A percentile compares a stretch with the other conserved stretches of the same genome.
These are phyloP conservation scores for Falcaria lacertinaria DNA, from an alignment of 2,888 invertebrate species.

Conservation along the genomic window DNA sequence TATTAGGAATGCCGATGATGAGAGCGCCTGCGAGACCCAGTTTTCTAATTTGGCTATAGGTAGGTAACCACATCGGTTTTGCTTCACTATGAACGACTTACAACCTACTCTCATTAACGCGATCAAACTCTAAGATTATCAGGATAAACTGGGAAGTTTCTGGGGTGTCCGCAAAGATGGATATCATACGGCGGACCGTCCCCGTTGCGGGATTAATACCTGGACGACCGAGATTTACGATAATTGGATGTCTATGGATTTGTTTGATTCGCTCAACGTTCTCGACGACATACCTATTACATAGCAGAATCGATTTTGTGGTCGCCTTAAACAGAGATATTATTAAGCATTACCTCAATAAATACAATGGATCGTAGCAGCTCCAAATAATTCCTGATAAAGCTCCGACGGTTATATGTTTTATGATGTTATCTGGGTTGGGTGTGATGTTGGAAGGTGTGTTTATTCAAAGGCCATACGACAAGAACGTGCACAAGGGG, in stretches of 20 bases:
- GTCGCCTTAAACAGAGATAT: constrained; percentile 43
- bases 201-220: constrained; percentile 40
- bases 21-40: constrained; percentile 31
- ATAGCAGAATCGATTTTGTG: constrained; percentile 38
- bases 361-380: constrained; percentile 29
- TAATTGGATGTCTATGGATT: constrained; percentile 33
- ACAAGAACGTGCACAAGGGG: constrained; percentile 24
- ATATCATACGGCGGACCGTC: constrained; percentile 38
- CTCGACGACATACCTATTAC: constrained; percentile 31
- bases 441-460: constrained; percentile 41
- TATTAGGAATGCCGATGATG: constrained; percentile 43
- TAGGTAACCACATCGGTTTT: constrained; percentile 58
- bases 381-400: constrained; percentile 49
- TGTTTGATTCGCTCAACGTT: constrained; percentile 15
- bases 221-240: constrained; percentile 32
- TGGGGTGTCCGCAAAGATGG: constrained; percentile 27
- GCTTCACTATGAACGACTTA: constrained; percentile 47
- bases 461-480: constrained; percentile 31
- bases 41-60: constrained; percentile 31
- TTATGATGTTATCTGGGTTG: no score
- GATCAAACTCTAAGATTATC: constrained; percentile 35
- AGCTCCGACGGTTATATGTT: constrained; percentile 50
- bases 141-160: constrained; percentile 28
- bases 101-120: constrained; percentile 44
- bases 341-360: constrained; percentile 31